These are phyloP conservation scores for Alcis repandata DNA, from an alignment of 2,888 invertebrate species.

Conservation along the genomic window DNA sequence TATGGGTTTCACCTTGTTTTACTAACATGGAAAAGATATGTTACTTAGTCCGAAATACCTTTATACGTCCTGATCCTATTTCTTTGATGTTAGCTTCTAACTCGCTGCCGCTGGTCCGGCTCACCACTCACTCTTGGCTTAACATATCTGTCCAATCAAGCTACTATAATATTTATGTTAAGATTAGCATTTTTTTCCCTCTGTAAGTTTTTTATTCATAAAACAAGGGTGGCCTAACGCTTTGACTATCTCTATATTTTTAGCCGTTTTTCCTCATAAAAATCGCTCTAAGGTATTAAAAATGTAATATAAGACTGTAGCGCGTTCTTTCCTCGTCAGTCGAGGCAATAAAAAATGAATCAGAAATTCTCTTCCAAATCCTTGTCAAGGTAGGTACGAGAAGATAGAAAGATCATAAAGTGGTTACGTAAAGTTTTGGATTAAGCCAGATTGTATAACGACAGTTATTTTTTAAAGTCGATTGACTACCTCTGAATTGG, in stretches of 20 bases:
- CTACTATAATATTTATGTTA: too few relatives aligned
- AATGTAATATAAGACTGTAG: constrained; percentile 4
- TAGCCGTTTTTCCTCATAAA: constrained; percentile 11
- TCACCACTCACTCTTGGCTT: too few relatives aligned
- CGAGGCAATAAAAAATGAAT: constrained; percentile 14
- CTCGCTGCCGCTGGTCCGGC: too few relatives aligned
- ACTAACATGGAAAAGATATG: too few relatives aligned
- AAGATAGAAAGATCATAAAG: neutral
- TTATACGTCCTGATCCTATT: too few relatives aligned
- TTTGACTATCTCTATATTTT: constrained; percentile 23
- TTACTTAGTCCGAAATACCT: too few relatives aligned
- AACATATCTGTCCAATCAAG: too few relatives aligned
- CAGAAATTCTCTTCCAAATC: neutral
- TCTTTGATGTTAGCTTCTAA: too few relatives aligned
- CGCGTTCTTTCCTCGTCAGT: neutral
- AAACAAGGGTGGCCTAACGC: constrained; percentile 2
- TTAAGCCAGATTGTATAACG: neutral
- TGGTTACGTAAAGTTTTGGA: neutral
- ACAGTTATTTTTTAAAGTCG: too few relatives aligned
- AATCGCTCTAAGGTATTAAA: constrained; percentile 3
- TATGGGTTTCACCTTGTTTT: too few relatives aligned
- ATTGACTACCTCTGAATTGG: too few relatives aligned
- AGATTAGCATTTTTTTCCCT: neutral
- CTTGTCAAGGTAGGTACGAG: neutral
- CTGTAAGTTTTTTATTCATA: constrained; percentile 23